phyloP scores from a whole-genome alignment of 2,113 vertebrate genomes.

The Anseranas semipalmata region DNA sequence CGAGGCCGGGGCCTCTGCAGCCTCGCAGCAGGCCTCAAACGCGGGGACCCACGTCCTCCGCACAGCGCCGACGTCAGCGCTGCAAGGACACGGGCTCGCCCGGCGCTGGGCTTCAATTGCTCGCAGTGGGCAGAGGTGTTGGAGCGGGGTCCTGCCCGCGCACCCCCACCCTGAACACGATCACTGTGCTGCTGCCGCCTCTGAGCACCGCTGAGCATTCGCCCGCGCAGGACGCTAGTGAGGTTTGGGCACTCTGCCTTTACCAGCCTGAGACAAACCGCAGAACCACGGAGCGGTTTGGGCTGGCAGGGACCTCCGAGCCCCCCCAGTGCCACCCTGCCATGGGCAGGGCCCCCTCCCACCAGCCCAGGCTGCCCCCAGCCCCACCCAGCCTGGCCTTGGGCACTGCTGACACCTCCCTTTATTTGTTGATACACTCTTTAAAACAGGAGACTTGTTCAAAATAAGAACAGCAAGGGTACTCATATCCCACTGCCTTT shows the following conservation, averaged over 20 bases:
- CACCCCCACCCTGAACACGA: not conserved
- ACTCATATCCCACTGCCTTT: not conserved
- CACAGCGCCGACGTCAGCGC: fast-evolving
- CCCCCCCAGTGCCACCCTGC: no score
- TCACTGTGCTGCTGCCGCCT: fast-evolving
- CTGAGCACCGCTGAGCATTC: not conserved
- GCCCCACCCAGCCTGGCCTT: no score
- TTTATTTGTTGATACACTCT: not conserved
- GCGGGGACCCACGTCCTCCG: fast-evolving
- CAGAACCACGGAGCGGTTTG: no score
- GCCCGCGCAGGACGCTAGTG: not conserved
- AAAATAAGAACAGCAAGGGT: not conserved
- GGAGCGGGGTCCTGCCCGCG: fast-evolving
- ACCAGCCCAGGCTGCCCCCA: no score
- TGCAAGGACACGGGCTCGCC: not conserved
- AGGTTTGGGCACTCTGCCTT: not conserved
- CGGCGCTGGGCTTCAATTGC: fast-evolving
- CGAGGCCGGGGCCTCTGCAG: not conserved
- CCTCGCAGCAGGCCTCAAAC: fast-evolving
- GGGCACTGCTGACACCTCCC: not conserved
- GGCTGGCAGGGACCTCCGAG: no score
- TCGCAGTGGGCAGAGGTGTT: fast-evolving
- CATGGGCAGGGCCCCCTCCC: no score
- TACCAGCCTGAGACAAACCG: not conserved
- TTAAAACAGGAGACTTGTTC: not conserved